Conservation (phyloP, 2,797 vertebrate genomes). For the Lerista edwardsae region DNA sequence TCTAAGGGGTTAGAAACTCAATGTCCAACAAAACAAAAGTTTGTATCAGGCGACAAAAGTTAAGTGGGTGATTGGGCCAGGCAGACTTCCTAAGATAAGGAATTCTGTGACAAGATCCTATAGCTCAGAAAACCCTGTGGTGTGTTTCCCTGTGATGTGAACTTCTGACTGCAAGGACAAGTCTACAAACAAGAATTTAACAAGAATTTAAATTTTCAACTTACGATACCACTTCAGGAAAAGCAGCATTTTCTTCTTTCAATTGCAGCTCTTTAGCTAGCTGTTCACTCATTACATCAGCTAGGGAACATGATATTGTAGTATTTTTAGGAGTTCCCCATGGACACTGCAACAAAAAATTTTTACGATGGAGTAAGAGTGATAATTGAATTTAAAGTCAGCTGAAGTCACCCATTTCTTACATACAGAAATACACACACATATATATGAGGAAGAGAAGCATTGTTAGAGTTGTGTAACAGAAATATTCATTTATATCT, state of each 20-base stretch:
- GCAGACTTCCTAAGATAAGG: too few relatives aligned
- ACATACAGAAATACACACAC: background rate
- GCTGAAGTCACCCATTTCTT: background rate
- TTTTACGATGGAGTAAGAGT: constrained; percentile 11
- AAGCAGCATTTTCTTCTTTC: constrained; percentile 83
- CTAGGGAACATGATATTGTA: constrained; percentile 83
- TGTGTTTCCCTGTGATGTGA: too few relatives aligned
- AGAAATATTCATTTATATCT: background rate
- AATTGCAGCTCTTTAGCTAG: constrained; percentile 88
- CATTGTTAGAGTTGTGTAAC: background rate
- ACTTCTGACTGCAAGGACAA: rapidly evolving
- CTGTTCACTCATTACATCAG: constrained; percentile 97
- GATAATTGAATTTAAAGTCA: background rate
- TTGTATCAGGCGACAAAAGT: too few relatives aligned
- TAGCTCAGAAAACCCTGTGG: too few relatives aligned
- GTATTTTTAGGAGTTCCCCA: constrained; percentile 79
- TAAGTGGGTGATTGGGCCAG: too few relatives aligned
- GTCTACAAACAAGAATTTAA: constrained; percentile 36
- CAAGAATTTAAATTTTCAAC: constrained; percentile 63
- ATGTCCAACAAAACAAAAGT: too few relatives aligned
- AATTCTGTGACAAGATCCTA: too few relatives aligned
- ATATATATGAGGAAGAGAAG: too few relatives aligned
- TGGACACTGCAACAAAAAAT: constrained; percentile 81
- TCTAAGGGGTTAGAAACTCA: too few relatives aligned
- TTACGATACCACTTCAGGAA: constrained; percentile 80